Percentiles rank a stretch among this genome's conserved stretches.
phyloP scores from a whole-genome alignment of 35 echinoderm and acorn worm genomes.

The Strongylocentrotus purpuratus region DNA sequence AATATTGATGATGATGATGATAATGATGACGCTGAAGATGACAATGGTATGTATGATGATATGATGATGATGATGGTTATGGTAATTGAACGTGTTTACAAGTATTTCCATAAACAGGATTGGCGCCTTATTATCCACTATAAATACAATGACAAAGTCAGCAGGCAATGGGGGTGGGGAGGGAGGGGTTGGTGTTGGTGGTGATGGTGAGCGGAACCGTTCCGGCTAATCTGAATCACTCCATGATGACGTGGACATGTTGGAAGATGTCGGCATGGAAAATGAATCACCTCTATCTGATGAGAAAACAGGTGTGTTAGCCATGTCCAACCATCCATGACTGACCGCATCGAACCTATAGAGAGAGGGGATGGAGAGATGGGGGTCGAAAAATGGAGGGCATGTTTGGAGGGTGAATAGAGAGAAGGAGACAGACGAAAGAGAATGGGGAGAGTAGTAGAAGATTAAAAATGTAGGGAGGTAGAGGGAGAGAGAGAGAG shows the following conservation, averaged over 20 bases:
- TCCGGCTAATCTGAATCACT: not conserved
- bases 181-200: not conserved
- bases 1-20: not conserved
- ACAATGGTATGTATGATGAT: too few relatives aligned
- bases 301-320: slow-evolving; percentile 3
- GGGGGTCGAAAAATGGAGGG: not conserved
- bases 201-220: not conserved
- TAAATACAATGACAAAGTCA: not conserved
- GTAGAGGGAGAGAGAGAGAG: slow-evolving; percentile 7
- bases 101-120: too few relatives aligned
- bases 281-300: not conserved
- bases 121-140: not conserved
- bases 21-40: not conserved
- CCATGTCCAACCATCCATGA: not conserved
- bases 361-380: not conserved
- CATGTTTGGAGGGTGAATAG: not conserved
- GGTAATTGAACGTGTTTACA: not conserved
- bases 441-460: not conserved
- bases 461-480: too few relatives aligned
- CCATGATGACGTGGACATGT: not conserved
- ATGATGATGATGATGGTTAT: not conserved
- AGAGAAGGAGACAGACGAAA: slow-evolving; percentile 9
- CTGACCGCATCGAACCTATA: not conserved
- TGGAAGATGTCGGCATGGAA: not conserved
- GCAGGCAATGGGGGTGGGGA: not conserved